These are phyloP conservation scores for Miopithecus talapoin DNA, from an alignment of 2,797 vertebrate genomes.

Conservation along the genomic window DNA sequence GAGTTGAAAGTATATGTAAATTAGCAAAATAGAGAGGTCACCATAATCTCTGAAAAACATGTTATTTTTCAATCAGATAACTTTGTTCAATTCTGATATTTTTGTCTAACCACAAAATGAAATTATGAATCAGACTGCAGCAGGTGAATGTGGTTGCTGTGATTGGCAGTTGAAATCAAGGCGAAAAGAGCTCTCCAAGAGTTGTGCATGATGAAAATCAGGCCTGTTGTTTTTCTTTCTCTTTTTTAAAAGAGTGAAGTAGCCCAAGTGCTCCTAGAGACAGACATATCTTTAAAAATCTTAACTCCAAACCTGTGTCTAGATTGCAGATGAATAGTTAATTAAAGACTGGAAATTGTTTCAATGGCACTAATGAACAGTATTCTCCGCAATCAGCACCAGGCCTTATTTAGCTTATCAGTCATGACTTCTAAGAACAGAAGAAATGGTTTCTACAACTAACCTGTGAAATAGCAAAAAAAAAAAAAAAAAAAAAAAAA, in stretches of 20 bases:
- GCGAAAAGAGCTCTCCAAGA: constrained; percentile 49
- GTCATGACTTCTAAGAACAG: neutral
- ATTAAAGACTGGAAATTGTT: constrained; percentile 54
- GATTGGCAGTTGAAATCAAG: constrained; percentile 66
- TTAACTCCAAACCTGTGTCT: constrained; percentile 61
- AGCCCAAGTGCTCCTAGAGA: constrained; percentile 48
- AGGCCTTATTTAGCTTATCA: neutral
- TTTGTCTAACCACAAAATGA: constrained; percentile 74
- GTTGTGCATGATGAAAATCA: constrained; percentile 63
- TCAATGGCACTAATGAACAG: constrained; percentile 26
- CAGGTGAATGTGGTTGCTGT: constrained; percentile 20
- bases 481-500: fast-evolving
- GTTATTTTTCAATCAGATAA: constrained; percentile 78
- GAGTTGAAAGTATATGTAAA: constrained; percentile 76
- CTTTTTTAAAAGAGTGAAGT: constrained; percentile 21
- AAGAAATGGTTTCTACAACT: neutral
- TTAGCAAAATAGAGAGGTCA: constrained; percentile 76
- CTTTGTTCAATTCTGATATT: constrained; percentile 75
- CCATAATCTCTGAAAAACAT: constrained; percentile 73
- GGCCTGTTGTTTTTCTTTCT: constrained; percentile 55
- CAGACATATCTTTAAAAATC: constrained; percentile 59
- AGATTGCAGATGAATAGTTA: constrained; percentile 62
- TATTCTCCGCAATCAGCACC: constrained; percentile 28
- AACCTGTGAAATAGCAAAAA: constrained; percentile 14
- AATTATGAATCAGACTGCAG: constrained; percentile 71